These are phyloP conservation scores for Drosophila putrida DNA, from an alignment of 2,888 invertebrate species.

Conservation along the genomic window DNA sequence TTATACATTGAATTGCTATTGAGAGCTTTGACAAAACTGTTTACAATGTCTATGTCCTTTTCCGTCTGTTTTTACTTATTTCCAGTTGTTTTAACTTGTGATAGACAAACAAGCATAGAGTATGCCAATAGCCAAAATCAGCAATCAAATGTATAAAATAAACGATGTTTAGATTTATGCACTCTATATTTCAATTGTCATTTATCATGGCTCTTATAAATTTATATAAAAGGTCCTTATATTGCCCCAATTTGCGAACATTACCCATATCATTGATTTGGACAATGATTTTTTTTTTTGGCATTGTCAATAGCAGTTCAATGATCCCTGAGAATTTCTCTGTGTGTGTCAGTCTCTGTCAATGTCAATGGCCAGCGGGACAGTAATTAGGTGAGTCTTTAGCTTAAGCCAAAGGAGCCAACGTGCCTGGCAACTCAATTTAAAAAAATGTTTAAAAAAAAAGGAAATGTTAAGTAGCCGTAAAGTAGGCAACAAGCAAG, in stretches of 20 bases:
- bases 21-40: no score
- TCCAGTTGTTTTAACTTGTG: no score
- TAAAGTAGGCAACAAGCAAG: slow-evolving; percentile 66
- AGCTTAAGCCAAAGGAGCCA: slow-evolving; percentile 40
- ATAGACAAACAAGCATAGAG: no score
- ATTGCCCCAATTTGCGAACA: neutral
- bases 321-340: slow-evolving; percentile 33
- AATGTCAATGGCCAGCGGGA: slow-evolving; percentile 42
- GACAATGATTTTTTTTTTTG: neutral
- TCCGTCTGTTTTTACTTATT: no score
- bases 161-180: no score
- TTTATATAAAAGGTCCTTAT: neutral
- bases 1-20: no score
- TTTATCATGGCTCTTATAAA: neutral
- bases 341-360: slow-evolving; percentile 10
- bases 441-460: slow-evolving; percentile 6
- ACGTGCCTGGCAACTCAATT: slow-evolving; percentile 39
- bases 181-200: no score
- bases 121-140: no score
- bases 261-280: neutral
- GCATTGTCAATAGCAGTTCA: slow-evolving; percentile 36
- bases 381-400: slow-evolving; percentile 64
- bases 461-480: slow-evolving; percentile 67
- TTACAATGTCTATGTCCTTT: no score
- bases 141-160: no score